Conservation (phyloP, 2,113 vertebrate genomes). For the Trogon melanurus region DNA sequence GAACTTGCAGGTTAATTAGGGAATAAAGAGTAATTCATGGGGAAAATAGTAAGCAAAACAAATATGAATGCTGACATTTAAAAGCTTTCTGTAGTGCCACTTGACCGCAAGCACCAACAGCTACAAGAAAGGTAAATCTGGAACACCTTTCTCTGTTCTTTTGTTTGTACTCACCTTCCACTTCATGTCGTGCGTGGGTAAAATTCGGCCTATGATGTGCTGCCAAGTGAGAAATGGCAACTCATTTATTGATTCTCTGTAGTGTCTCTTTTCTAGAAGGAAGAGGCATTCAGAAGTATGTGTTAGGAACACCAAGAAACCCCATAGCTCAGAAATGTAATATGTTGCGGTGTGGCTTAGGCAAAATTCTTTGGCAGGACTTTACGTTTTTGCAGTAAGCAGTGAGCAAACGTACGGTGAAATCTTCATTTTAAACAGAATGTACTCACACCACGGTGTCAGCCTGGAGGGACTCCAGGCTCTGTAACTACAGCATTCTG, state of each 20-base stretch:
- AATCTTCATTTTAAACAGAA: background rate
- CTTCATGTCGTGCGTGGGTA: background rate
- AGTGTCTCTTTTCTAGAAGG: background rate
- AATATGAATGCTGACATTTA: background rate
- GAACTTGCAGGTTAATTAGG: background rate
- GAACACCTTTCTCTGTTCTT: background rate
- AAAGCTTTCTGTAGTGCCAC: background rate
- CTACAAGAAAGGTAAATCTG: background rate
- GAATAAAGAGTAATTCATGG: background rate
- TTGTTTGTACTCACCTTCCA: background rate
- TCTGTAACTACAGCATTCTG: background rate
- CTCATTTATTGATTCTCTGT: background rate
- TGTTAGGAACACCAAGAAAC: background rate
- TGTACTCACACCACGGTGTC: background rate
- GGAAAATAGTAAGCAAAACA: background rate
- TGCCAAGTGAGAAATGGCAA: background rate
- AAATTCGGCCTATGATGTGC: background rate
- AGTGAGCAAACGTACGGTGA: background rate
- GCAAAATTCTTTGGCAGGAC: background rate
- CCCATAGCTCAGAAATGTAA: background rate
- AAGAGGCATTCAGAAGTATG: background rate
- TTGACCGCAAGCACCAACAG: background rate
- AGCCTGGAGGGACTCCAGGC: background rate
- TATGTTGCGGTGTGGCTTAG: background rate
- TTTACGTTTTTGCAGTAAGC: background rate